Evolutionary conservation across 2,113 vertebrate genomes (phyloP).

Genomic region (Gasterosteus aculeatus): DNA sequence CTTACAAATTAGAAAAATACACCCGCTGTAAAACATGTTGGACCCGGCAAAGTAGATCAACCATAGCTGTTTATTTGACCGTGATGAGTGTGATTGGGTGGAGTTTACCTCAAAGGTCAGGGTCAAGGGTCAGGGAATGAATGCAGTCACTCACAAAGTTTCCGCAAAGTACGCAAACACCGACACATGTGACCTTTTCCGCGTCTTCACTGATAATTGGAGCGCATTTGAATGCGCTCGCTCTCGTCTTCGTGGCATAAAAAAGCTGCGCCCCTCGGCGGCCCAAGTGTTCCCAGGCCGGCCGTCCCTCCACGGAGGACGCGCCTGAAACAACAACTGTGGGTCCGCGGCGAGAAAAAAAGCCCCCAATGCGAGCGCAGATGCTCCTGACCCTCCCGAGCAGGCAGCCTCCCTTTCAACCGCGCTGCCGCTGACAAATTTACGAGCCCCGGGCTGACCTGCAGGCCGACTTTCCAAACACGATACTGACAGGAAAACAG

Average conservation of each 20-base stretch:
- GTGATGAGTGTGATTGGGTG: conserved; percentile 23
- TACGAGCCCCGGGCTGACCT: conserved; percentile 71
- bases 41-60: conserved; percentile 2
- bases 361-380: conserved; percentile 75
- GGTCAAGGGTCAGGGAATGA: conserved; percentile 41
- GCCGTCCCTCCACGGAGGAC: conserved; percentile 74
- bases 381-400: conserved; percentile 62
- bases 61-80: conserved; percentile 34
- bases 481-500: conserved; percentile 71
- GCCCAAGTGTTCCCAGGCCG: conserved; percentile 49
- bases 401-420: conserved; percentile 82
- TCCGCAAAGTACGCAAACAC: conserved; percentile 9
- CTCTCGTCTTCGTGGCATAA: conserved; percentile 36
- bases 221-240: conserved; percentile 15
- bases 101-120: conserved; percentile 42
- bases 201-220: conserved; percentile 11
- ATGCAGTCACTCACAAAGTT: conserved; percentile 29
- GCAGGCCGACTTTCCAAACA: conserved; percentile 72
- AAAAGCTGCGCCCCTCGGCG: conserved; percentile 19
- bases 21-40: neutral
- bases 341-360: conserved; percentile 73
- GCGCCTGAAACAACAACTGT: conserved; percentile 88
- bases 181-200: neutral
- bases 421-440: conserved; percentile 82
- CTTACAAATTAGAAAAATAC: neutral